Conservation (phyloP, 2,113 vertebrate species). For the Aphelocoma coerulescens region DNA sequence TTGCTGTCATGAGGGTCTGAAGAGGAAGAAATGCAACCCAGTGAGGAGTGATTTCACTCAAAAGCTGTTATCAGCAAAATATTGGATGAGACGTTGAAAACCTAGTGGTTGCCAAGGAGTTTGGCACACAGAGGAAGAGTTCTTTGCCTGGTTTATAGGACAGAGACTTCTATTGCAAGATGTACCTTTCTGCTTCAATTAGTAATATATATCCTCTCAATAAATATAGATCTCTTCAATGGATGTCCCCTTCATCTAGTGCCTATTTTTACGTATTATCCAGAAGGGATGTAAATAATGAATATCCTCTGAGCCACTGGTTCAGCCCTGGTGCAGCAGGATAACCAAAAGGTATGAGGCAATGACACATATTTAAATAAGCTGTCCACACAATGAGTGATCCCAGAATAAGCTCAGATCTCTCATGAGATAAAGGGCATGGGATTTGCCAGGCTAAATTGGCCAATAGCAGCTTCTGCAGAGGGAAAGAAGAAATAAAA, state of each 20-base stretch:
- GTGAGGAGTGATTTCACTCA: neutral
- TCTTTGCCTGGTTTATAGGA: neutral
- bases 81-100: neutral
- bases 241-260: neutral
- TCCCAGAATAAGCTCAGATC: neutral
- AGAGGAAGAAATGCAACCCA: neutral
- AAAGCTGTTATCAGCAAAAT: neutral
- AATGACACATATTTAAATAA: neutral
- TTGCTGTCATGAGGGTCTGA: neutral
- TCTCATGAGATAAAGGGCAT: neutral
- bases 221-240: neutral
- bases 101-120: rapidly evolving
- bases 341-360: neutral
- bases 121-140: neutral
- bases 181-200: neutral
- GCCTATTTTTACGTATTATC: neutral
- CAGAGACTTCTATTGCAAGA: neutral
- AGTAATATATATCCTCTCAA: neutral
- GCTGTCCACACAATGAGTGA: neutral
- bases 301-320: neutral
- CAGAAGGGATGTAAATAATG: neutral
- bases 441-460: neutral
- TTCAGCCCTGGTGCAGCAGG: neutral
- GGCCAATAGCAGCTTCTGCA: neutral
- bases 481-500: neutral